Conservation (phyloP, 2,113 vertebrate genomes). For the Isichthys henryi region DNA sequence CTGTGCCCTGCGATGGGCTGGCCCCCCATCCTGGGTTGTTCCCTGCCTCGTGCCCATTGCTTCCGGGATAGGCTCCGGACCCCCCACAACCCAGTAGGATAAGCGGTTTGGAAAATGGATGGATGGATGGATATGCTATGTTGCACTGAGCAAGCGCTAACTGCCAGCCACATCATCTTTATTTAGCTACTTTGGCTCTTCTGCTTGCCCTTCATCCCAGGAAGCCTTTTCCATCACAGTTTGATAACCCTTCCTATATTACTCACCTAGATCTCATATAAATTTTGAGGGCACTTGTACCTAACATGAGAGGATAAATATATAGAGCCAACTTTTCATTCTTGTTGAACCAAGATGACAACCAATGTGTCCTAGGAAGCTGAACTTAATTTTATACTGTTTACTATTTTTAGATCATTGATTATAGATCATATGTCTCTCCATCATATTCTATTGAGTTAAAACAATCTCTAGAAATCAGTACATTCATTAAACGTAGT, state of each 20-base stretch:
- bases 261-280: conserved; percentile 2
- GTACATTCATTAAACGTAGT: not conserved
- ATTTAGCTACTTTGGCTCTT: not conserved
- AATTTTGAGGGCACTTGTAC: not conserved
- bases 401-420: not conserved
- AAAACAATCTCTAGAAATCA: not conserved
- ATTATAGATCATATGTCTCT: not conserved
- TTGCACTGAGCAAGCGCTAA: too few relatives aligned
- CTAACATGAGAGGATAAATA: not conserved
- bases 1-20: too few relatives aligned
- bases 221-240: not conserved
- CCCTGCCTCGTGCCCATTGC: too few relatives aligned
- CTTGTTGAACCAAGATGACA: not conserved
- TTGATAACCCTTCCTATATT: not conserved
- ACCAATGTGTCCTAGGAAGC: not conserved
- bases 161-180: not conserved
- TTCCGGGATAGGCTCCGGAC: too few relatives aligned
- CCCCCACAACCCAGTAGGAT: too few relatives aligned
- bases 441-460: not conserved
- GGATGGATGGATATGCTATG: too few relatives aligned
- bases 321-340: not conserved
- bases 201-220: not conserved
- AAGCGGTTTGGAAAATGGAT: too few relatives aligned
- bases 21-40: too few relatives aligned
- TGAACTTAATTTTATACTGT: not conserved